These are phyloP conservation scores for Cyanocitta stelleri DNA, from an alignment of 2,113 vertebrate species.

Conservation along the genomic window DNA sequence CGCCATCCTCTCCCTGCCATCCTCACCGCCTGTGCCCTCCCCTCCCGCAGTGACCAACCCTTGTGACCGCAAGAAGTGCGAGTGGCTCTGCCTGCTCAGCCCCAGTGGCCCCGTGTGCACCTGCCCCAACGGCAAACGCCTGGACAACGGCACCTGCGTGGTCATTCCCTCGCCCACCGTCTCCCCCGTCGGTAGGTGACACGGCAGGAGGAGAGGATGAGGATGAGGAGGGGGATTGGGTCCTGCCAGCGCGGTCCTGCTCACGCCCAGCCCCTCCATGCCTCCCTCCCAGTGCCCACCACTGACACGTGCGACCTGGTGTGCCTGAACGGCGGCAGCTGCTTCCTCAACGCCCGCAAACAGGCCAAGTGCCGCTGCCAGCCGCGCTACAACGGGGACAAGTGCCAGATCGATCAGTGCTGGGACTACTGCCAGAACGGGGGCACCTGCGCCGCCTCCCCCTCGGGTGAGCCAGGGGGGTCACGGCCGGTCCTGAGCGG, in stretches of 20 bases:
- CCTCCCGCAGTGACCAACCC: conserved; percentile 85
- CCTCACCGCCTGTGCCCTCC: neutral
- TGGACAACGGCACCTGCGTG: conserved; percentile 90
- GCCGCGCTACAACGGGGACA: conserved; percentile 88
- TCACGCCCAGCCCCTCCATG: neutral
- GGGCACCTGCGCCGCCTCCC: conserved; percentile 90
- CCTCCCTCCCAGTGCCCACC: conserved; percentile 65
- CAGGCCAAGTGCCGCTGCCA: conserved; percentile 95
- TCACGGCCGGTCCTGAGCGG: accelerated
- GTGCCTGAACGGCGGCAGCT: conserved; percentile 90
- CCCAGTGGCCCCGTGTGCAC: conserved; percentile 94
- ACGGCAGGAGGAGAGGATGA: too few relatives aligned
- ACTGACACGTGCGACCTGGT: conserved; percentile 81
- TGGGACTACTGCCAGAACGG: conserved; percentile 90
- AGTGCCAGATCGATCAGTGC: conserved; percentile 91
- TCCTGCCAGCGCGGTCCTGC: accelerated
- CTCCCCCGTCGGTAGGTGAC: conserved; percentile 79
- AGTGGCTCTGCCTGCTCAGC: conserved; percentile 95
- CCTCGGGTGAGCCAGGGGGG: conserved; percentile 67
- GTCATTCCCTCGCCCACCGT: conserved; percentile 78
- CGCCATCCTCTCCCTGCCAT: accelerated
- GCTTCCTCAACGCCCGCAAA: conserved; percentile 88
- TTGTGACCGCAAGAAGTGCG: conserved; percentile 94
- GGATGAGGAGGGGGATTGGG: too few relatives aligned
- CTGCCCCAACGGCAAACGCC: conserved; percentile 88